phyloP scores from a whole-genome alignment of 2,888 invertebrate genomes.

The Drosophila borborema region DNA sequence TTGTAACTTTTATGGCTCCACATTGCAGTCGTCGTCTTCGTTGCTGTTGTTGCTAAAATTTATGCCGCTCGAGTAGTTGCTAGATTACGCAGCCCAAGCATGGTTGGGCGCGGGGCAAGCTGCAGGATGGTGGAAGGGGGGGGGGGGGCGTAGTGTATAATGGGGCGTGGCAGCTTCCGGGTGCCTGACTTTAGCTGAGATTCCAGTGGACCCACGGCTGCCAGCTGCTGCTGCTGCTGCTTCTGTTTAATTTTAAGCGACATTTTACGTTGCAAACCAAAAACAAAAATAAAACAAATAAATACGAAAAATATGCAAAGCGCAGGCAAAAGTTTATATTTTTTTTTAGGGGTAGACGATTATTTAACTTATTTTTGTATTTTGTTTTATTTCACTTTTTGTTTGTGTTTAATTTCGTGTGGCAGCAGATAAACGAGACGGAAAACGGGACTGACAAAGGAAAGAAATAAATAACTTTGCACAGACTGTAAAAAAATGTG shows the following conservation, averaged over 20 bases:
- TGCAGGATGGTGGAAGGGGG: not conserved
- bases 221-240: conserved; percentile 37
- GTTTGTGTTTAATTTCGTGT: conserved; percentile 44
- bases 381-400: conserved; percentile 25
- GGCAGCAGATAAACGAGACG: conserved; percentile 54
- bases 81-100: conserved; percentile 57
- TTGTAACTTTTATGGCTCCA: conserved; percentile 70
- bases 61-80: conserved; percentile 74
- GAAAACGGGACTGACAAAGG: conserved; percentile 12
- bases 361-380: conserved; percentile 63
- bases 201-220: conserved; percentile 41
- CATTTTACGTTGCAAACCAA: conserved; percentile 47
- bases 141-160: not conserved
- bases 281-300: not conserved
- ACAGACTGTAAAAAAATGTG: not conserved
- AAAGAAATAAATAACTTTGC: not conserved
- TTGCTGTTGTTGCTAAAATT: conserved; percentile 54
- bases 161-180: conserved; percentile 56
- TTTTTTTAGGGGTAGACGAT: conserved; percentile 28
- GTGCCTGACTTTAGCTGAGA: conserved; percentile 65
- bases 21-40: conserved; percentile 57
- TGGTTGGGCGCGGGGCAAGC: conserved; percentile 5
- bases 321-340: conserved; percentile 58
- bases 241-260: conserved; percentile 74
- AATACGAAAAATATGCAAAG: conserved; percentile 38